Evolutionary conservation across 2,888 invertebrate genomes (phyloP).

Genomic region (Chloroclystis v-ata): DNA sequence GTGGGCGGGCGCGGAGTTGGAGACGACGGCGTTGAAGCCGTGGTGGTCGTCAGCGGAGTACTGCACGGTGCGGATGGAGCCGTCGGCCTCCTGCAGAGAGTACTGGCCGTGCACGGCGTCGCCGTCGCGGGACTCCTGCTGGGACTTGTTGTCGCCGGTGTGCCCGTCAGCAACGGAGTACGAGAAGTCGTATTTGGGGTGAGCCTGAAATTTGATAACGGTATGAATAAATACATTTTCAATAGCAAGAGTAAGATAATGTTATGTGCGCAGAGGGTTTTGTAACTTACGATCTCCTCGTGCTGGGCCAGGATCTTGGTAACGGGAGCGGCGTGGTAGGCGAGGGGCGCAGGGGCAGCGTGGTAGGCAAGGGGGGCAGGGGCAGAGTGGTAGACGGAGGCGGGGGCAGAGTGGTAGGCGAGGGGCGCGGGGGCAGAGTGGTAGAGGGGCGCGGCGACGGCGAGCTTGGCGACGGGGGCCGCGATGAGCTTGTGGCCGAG

Average conservation of each 20-base stretch:
- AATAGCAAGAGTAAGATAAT: too few relatives aligned
- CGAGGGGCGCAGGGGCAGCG: slow-evolving; percentile 29
- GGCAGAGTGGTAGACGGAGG: slow-evolving; percentile 34
- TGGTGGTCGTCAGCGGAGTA: slow-evolving; percentile 57
- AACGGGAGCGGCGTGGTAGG: slow-evolving; percentile 25
- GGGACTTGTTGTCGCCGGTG: too few relatives aligned
- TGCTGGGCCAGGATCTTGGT: slow-evolving; percentile 35
- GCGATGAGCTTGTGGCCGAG: slow-evolving; percentile 31
- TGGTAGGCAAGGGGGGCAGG: slow-evolving; percentile 32
- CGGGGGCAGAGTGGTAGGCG: slow-evolving; percentile 34
- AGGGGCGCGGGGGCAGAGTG: slow-evolving; percentile 33
- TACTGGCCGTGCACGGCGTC: too few relatives aligned
- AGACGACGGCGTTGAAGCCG: slow-evolving; percentile 66
- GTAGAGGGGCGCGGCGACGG: slow-evolving; percentile 34
- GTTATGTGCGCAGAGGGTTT: neutral
- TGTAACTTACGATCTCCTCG: slow-evolving; percentile 27
- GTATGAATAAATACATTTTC: neutral
- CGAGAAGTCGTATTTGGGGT: too few relatives aligned
- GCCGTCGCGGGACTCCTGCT: too few relatives aligned
- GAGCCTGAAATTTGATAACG: neutral
- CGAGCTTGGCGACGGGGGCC: slow-evolving; percentile 32
- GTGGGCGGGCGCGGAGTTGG: slow-evolving; percentile 52
- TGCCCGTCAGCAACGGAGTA: too few relatives aligned
- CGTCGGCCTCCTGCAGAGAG: too few relatives aligned
- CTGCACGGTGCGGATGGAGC: too few relatives aligned